Percentiles rank a stretch among this genome's conserved stretches.
Conservation (phyloP, 2,888 invertebrate species). For the Parnassius smintheus region DNA sequence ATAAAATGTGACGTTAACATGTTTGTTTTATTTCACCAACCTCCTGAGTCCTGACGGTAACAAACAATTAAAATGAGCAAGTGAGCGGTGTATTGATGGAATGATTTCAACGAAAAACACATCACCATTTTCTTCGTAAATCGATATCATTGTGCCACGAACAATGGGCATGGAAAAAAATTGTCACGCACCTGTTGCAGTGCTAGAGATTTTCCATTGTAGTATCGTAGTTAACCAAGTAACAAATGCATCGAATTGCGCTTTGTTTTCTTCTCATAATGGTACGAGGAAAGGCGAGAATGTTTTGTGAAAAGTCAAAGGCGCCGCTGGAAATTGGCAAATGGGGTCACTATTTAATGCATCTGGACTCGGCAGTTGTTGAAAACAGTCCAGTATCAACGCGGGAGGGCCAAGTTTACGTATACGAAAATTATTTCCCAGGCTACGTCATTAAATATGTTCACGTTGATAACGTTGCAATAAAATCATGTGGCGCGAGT, state of each 20-base stretch:
- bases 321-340: conserved; percentile 57
- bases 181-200: conserved; percentile 9
- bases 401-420: conserved; percentile 61
- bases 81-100: no score
- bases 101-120: neutral
- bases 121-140: neutral
- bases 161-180: conserved; percentile 22
- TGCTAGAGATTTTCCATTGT: conserved; percentile 6
- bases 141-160: conserved; percentile 19
- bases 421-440: conserved; percentile 66
- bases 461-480: conserved; percentile 64
- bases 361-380: conserved; percentile 61
- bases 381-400: conserved; percentile 58
- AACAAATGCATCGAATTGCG: conserved; percentile 32
- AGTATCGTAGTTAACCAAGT: neutral
- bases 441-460: conserved; percentile 59
- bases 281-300: conserved; percentile 36
- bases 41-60: neutral
- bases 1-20: conserved; percentile 60
- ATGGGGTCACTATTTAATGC: conserved; percentile 51
- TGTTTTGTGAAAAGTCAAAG: conserved; percentile 53
- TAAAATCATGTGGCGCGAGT: conserved; percentile 60
- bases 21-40: conserved; percentile 34
- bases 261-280: conserved; percentile 29
- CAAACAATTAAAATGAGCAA: no score